Evolutionary conservation across 2,888 invertebrate species (phyloP), one percentile per base, ranked within the genome.

Genomic region (Ischnura elegans): DNA sequence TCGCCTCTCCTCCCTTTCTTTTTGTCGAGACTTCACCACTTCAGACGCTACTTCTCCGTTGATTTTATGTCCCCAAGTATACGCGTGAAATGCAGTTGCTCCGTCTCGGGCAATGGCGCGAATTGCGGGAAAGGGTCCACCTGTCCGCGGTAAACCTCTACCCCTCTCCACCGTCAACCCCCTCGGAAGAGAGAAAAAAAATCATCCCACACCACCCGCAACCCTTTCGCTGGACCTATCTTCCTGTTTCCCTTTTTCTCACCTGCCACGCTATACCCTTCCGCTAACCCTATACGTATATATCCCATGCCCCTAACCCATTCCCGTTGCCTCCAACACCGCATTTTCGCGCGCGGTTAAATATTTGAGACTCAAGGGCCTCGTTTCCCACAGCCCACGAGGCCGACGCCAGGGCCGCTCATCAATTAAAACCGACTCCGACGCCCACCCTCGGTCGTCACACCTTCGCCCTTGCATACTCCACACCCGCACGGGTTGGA

Each of bases 311-410:
- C 66, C 43, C 43, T 25, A 43, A 0, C 86, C 43, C 43, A 6
- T 45, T 85, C 29, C n/a, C n/a, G n/a, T 42, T 51, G 10, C 36
- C 36, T 19, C 85, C 36, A 4, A 19, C 36, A 16, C 36, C 36
- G 43, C 36, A 86, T 43, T 86, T 86, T 86, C 86, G 86, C 86
- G 86, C 43, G 13, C 86, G 86, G 45, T 86, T 86, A 45, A 86
- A 86, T 86, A 86, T 86, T 86, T 86, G 86, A 86, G 86, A 43
- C 86, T 86, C 45, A 86, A 86, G 86, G n/a, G 86, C 5, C 46
- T 86, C 45, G 86, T 45, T 19, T 86, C 86, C 45, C 45, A 45
- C 46, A 45, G n/a, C n/a, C n/a, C n/a, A n/a, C n/a, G n/a, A n/a
- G n/a, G n/a, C n/a, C 42, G 6, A 86, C 25, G 86, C 19, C 86